Evolutionary conservation across 2,888 invertebrate species (phyloP).

Genomic region (Troides oblongomaculatus): DNA sequence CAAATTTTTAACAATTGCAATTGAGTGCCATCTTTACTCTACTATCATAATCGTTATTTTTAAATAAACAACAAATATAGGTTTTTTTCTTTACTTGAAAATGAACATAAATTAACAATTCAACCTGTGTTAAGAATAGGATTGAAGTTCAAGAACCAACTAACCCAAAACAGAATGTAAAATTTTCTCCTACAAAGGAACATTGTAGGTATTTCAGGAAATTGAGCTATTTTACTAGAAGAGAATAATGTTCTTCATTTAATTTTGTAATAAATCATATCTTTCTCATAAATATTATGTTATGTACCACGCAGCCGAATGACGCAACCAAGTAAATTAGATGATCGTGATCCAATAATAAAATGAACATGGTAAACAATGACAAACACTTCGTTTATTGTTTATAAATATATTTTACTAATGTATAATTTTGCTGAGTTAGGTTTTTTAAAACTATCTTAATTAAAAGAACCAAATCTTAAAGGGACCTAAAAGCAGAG

Average conservation of each 20-base stretch:
- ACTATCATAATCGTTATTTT: no score
- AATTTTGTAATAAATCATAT: neutral
- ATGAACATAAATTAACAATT: no score
- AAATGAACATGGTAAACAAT: conserved; percentile 8
- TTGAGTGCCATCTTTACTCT: neutral
- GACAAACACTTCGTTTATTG: conserved; percentile 4
- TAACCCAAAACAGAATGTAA: no score
- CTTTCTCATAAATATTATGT: conserved; percentile 15
- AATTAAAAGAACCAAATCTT: no score
- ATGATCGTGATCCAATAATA: conserved; percentile 29
- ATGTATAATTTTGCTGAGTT: no score
- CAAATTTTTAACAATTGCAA: neutral
- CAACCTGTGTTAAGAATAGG: no score
- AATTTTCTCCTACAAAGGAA: no score
- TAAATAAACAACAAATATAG: neutral
- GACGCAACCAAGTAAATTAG: conserved; percentile 27
- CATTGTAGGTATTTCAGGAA: no score
- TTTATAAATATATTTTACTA: neutral
- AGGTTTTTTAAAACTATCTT: no score
- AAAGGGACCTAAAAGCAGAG: no score
- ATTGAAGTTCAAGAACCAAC: no score
- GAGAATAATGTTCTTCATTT: neutral
- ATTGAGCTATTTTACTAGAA: no score
- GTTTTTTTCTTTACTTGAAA: neutral
- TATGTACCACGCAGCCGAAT: conserved; percentile 17